These are phyloP conservation scores for Stenopsyche tienmushanensis DNA, from an alignment of 1,140 invertebrate species.

Conservation along the genomic window DNA sequence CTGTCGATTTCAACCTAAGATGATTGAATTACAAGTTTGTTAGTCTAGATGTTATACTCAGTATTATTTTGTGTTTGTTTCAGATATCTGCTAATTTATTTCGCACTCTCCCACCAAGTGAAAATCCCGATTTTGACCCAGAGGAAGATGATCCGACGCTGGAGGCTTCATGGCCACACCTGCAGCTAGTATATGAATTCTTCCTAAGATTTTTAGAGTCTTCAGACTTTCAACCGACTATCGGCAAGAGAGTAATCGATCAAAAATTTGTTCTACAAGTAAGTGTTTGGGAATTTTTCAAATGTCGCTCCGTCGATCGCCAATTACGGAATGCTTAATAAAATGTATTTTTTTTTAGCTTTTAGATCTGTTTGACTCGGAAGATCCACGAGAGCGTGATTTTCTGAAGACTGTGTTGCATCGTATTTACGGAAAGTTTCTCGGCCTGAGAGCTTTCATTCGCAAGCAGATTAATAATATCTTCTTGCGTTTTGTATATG, in stretches of 20 bases:
- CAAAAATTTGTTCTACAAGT: constrained; percentile 99
- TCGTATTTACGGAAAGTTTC: constrained; percentile 99
- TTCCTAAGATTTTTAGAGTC: constrained; percentile 97
- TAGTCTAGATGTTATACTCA: too few species aligned
- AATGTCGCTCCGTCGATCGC: too few species aligned
- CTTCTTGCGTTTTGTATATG: constrained; percentile 97
- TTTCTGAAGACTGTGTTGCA: constrained; percentile 99
- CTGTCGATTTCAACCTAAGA: too few species aligned
- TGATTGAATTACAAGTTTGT: too few species aligned
- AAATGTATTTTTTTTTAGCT: constrained; percentile 64
- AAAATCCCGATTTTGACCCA: constrained; percentile 99
- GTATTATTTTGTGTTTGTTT: constrained; percentile 8
- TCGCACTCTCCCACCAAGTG: constrained; percentile 96
- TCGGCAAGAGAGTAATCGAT: constrained; percentile 98
- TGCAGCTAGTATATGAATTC: constrained; percentile 97
- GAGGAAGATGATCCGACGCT: constrained; percentile 99
- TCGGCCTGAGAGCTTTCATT: constrained; percentile 97
- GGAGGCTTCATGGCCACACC: constrained; percentile 97
- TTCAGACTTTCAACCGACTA: constrained; percentile 93
- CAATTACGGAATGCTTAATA: not conserved
- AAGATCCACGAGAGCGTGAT: constrained; percentile 98
- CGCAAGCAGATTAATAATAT: constrained; percentile 99
- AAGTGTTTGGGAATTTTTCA: constrained; percentile 43
- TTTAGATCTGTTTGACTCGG: constrained; percentile 97
- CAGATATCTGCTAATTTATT: constrained; percentile 96